Evolutionary conservation across 2,797 vertebrate genomes (phyloP).

Genomic region (Peromyscus attwateri): DNA sequence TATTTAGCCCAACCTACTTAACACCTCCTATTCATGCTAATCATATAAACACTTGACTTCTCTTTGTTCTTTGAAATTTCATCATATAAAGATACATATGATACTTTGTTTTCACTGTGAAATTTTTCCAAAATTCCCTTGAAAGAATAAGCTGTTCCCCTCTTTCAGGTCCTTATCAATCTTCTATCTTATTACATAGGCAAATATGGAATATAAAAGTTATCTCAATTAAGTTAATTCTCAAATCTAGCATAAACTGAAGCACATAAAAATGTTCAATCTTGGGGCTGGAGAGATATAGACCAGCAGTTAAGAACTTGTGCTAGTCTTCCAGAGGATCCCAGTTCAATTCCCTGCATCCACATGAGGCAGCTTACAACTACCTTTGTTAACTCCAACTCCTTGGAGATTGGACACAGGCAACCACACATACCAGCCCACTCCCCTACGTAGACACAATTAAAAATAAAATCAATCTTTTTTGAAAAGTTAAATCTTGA

Average conservation of each 20-base stretch:
- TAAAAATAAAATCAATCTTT: neutral
- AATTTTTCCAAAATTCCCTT: neutral
- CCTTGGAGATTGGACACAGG: neutral
- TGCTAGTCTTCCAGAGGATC: neutral
- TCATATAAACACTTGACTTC: neutral
- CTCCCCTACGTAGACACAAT: neutral
- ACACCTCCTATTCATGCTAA: neutral
- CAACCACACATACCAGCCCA: neutral
- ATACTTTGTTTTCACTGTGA: neutral
- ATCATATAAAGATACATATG: neutral
- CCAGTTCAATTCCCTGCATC: neutral
- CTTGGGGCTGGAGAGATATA: neutral
- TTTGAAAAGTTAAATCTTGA: neutral
- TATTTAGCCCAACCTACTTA: neutral
- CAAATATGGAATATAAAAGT: neutral
- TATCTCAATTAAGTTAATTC: neutral
- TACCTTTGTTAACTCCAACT: neutral
- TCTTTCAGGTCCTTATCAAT: slow-evolving; percentile 37
- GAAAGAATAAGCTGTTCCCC: neutral
- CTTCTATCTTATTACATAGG: neutral
- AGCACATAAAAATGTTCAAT: slow-evolving; percentile 14
- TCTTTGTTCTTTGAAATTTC: slow-evolving; percentile 3
- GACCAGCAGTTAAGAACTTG: neutral
- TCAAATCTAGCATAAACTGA: neutral
- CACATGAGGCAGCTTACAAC: neutral